These are phyloP conservation scores for Zootoca vivipara DNA, from an alignment of 2,113 vertebrate genomes.

Conservation along the genomic window DNA sequence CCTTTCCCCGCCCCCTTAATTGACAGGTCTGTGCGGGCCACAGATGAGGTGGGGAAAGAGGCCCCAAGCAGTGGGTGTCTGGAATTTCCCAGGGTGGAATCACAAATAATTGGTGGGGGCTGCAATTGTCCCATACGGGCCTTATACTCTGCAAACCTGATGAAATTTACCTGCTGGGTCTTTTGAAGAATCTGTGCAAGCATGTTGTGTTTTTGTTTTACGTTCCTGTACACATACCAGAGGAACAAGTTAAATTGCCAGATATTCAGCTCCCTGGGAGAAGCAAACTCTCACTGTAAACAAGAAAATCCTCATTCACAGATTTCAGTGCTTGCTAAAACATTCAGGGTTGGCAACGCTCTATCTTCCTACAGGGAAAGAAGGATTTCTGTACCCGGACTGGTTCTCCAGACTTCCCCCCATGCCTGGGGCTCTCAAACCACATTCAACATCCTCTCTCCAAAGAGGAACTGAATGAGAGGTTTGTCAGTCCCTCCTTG, in stretches of 20 bases:
- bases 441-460: constrained; percentile 38
- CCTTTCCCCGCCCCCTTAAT: background rate
- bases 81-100: background rate
- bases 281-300: constrained; percentile 8
- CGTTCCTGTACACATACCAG: background rate
- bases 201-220: constrained; percentile 3
- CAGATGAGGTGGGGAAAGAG: background rate
- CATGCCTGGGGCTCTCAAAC: background rate
- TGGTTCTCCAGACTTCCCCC: background rate
- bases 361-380: background rate
- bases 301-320: background rate
- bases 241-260: background rate
- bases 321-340: background rate
- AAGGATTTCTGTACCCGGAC: background rate
- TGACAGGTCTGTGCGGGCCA: constrained; percentile 1
- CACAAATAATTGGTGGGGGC: background rate
- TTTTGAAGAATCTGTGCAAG: background rate
- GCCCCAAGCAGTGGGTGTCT: background rate
- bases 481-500: constrained; percentile 44
- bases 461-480: constrained; percentile 41
- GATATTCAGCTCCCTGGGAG: constrained; percentile 12
- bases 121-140: background rate
- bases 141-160: background rate
- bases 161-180: background rate
- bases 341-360: background rate